Evolutionary conservation across 2,888 invertebrate genomes (phyloP).

Genomic region (Andrena minutula): DNA sequence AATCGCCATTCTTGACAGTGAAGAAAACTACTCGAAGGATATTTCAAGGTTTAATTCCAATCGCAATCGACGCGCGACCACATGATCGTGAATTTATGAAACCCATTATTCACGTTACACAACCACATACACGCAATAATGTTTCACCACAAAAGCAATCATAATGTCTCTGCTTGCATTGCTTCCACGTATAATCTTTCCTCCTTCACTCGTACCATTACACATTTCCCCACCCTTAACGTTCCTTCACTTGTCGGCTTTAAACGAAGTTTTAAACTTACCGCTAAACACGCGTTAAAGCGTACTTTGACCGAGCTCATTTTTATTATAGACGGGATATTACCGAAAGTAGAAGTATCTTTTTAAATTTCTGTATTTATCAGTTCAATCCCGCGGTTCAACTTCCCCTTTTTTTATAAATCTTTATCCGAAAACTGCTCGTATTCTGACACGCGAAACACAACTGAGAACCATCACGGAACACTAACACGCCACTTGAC

Average conservation of each 20-base stretch:
- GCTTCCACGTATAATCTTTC: slow-evolving; percentile 20
- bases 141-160: slow-evolving; percentile 1
- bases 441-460: no score
- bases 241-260: not conserved
- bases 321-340: not conserved
- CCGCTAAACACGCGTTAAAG: not conserved
- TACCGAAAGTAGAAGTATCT: no score
- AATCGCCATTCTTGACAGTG: not conserved
- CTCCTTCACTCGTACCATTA: not conserved
- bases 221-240: not conserved
- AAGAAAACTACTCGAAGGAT: slow-evolving; percentile 26
- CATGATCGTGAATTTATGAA: slow-evolving; percentile 1
- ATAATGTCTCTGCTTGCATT: slow-evolving; percentile 25
- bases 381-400: no score
- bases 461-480: no score
- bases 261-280: not conserved
- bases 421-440: no score
- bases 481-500: no score
- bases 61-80: slow-evolving; percentile 13
- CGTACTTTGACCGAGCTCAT: not conserved
- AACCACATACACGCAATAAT: not conserved
- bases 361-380: no score
- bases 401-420: no score
- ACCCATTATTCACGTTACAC: not conserved
- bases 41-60: slow-evolving; percentile 12